These are phyloP conservation scores for Drosophila neotestacea DNA, from an alignment of 2,888 invertebrate species.

Conservation along the genomic window DNA sequence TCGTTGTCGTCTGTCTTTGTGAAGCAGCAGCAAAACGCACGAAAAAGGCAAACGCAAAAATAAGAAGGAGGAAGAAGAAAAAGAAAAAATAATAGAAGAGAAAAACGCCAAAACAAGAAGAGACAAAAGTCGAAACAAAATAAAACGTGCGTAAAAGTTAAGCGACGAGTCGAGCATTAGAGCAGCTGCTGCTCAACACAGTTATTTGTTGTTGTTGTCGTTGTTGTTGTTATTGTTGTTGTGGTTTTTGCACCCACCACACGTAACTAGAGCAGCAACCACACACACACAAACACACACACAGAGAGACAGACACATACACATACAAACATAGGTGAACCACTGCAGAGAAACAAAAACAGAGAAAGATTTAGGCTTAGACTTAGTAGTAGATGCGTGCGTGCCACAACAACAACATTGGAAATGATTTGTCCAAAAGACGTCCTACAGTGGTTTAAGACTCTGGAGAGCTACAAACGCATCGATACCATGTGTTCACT, in stretches of 20 bases:
- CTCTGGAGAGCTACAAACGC: conserved; percentile 97
- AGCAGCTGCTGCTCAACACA: conserved; percentile 69
- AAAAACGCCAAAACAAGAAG: conserved; percentile 33
- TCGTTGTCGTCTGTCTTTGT: conserved; percentile 26
- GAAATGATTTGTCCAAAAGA: conserved; percentile 99
- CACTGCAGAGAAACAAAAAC: conserved; percentile 4
- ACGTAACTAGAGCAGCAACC: conserved; percentile 66
- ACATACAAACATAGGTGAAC: conserved; percentile 9
- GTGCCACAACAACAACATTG: conserved; percentile 82
- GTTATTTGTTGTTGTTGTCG: conserved; percentile 39
- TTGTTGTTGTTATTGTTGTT: conserved; percentile 57
- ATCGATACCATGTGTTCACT: conserved; percentile 98
- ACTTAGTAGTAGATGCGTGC: conserved; percentile 65
- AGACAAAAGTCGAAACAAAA: conserved; percentile 25
- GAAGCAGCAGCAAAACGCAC: conserved; percentile 57
- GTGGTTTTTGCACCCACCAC: conserved; percentile 77
- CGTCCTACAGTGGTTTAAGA: conserved; percentile 98
- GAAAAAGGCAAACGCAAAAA: conserved; percentile 32
- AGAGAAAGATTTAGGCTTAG: conserved; percentile 39
- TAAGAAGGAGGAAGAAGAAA: conserved; percentile 1
- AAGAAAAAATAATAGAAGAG: conserved; percentile 1
- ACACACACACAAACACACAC: conserved; percentile 33
- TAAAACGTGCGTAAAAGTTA: conserved; percentile 67
- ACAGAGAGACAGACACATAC: conserved; percentile 5
- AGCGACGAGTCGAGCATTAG: conserved; percentile 45